phyloP scores from a whole-genome alignment of 2,113 vertebrate genomes.

The Smithornis capensis region DNA sequence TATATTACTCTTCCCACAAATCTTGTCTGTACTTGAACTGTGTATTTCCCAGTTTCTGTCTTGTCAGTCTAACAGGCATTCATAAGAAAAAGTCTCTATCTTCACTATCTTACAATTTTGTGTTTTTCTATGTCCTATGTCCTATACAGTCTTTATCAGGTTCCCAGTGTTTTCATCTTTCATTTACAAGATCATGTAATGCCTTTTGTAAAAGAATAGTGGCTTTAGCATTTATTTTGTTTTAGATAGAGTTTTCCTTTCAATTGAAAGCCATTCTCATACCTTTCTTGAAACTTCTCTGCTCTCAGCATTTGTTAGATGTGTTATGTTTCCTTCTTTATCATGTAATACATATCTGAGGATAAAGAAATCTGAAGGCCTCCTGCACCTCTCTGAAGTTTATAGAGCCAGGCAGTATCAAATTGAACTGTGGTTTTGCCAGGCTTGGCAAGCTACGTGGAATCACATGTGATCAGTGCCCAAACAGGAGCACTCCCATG shows the following conservation, averaged over 20 bases:
- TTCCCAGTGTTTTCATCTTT: neutral
- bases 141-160: neutral
- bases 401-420: neutral
- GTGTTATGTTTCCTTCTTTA: neutral
- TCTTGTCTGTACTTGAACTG: neutral
- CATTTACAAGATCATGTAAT: neutral
- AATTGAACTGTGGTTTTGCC: neutral
- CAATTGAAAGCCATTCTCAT: neutral
- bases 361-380: neutral
- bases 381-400: neutral
- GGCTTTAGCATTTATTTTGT: neutral
- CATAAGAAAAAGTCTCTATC: neutral
- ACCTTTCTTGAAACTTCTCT: neutral
- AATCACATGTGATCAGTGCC: accelerated
- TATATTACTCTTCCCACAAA: neutral
- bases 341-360: neutral
- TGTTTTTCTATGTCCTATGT: neutral
- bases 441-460: neutral
- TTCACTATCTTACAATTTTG: neutral
- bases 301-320: neutral
- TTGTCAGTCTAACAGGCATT: neutral
- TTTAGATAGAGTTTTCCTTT: neutral
- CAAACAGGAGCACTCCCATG: accelerated
- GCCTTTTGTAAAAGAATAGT: neutral
- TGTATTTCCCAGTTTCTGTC: neutral